Conservation (phyloP, 2,797 vertebrate genomes). For the Pseudochirops corinnae region DNA sequence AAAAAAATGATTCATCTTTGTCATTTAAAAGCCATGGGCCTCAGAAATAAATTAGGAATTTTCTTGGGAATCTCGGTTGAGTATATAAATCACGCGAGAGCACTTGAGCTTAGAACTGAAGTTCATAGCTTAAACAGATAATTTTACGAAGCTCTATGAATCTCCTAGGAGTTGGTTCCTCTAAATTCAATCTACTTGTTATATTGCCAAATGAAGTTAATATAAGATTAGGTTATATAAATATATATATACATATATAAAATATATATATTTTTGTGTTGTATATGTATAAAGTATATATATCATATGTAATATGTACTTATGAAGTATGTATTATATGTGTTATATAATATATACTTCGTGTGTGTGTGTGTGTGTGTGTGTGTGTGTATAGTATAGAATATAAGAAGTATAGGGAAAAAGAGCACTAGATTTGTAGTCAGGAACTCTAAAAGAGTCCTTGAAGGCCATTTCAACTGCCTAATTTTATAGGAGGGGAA, state of each 20-base stretch:
- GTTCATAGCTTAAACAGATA: background rate
- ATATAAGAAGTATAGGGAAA: background rate
- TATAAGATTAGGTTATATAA: background rate
- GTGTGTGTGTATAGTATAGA: too few species aligned
- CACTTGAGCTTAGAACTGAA: background rate
- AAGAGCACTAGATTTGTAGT: background rate
- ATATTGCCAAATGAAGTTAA: background rate
- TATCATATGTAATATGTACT: too few species aligned
- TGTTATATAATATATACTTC: too few species aligned
- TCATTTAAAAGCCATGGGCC: background rate
- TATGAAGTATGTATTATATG: too few species aligned
- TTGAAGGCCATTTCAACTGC: background rate
- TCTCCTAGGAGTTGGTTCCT: background rate
- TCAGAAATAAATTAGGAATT: background rate
- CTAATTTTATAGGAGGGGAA: background rate
- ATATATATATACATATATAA: too few species aligned
- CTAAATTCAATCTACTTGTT: background rate
- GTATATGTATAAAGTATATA: too few species aligned
- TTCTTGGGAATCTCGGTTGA: background rate
- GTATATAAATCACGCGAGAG: background rate
- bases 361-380: too few species aligned
- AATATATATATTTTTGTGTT: too few species aligned
- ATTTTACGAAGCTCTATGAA: background rate
- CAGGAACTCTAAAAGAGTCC: background rate
- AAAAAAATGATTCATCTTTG: background rate